phyloP scores from a whole-genome alignment of 2,113 vertebrate genomes.

The Proteles cristata region DNA sequence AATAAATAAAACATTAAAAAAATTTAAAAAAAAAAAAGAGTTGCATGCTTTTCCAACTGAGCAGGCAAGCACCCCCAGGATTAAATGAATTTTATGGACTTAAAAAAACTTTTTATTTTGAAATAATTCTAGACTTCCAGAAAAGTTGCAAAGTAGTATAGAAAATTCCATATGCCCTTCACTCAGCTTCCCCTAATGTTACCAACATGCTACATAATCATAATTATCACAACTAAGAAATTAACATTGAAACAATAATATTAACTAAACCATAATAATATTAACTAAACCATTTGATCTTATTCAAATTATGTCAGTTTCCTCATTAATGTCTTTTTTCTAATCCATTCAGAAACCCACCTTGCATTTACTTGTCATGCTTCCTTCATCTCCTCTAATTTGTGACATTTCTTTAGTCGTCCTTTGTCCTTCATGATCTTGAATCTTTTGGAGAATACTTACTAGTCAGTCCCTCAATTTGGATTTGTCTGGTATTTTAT shows the following conservation, averaged over 20 bases:
- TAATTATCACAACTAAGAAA: neutral
- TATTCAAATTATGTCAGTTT: neutral
- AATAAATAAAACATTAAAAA: too few relatives aligned
- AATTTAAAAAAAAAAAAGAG: too few relatives aligned
- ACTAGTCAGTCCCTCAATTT: neutral
- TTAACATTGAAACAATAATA: neutral
- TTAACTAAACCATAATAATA: neutral
- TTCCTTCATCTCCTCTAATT: neutral
- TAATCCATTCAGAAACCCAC: too few relatives aligned
- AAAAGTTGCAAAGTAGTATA: conserved; percentile 30
- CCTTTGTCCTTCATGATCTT: neutral
- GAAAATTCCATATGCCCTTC: neutral
- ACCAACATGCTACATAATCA: too few relatives aligned
- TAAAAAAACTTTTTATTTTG: conserved; percentile 13
- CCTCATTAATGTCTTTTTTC: neutral
- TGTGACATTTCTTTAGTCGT: neutral
- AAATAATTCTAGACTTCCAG: conserved; percentile 27
- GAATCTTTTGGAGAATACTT: neutral
- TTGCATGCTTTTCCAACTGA: too few relatives aligned
- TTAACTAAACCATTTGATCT: neutral
- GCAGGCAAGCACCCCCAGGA: neutral
- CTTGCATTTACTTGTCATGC: neutral
- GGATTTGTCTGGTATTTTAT: neutral
- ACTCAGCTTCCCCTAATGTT: too few relatives aligned
- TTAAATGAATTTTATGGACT: neutral